phyloP scores from a whole-genome alignment of 2,113 vertebrate genomes.

The Raja brachyura region DNA sequence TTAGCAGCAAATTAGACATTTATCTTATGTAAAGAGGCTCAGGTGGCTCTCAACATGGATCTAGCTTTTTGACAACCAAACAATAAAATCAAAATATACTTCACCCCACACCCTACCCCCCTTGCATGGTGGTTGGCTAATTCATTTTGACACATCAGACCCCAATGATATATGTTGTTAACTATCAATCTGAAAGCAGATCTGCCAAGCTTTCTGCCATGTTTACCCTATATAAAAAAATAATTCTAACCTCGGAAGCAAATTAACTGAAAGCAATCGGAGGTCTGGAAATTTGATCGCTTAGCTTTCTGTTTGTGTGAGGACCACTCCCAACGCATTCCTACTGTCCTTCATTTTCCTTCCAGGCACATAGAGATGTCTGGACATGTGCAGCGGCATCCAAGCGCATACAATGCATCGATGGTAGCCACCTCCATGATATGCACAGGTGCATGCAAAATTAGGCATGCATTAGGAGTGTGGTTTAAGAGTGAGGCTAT shows the following conservation, averaged over 20 bases:
- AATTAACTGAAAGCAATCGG: constrained; percentile 17
- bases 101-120: not conserved
- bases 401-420: too few relatives aligned
- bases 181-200: not conserved
- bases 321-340: too few relatives aligned
- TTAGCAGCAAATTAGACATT: constrained; percentile 14
- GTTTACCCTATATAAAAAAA: not conserved
- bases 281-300: not conserved
- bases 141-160: constrained; percentile 22
- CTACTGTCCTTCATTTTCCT: too few relatives aligned
- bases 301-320: too few relatives aligned
- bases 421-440: too few relatives aligned
- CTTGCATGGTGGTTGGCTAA: not conserved
- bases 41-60: not conserved
- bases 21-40: constrained; percentile 12
- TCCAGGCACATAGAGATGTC: too few relatives aligned
- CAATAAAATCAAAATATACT: not conserved
- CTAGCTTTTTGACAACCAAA: not conserved
- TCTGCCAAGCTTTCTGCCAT: not conserved
- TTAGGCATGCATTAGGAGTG: too few relatives aligned
- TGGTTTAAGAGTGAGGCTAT: too few relatives aligned
- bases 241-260: not conserved
- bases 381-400: too few relatives aligned
- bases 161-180: not conserved
- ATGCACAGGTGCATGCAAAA: too few relatives aligned